These are phyloP conservation scores for Lampris incognitus DNA, from an alignment of 2,113 vertebrate species.

Conservation along the genomic window DNA sequence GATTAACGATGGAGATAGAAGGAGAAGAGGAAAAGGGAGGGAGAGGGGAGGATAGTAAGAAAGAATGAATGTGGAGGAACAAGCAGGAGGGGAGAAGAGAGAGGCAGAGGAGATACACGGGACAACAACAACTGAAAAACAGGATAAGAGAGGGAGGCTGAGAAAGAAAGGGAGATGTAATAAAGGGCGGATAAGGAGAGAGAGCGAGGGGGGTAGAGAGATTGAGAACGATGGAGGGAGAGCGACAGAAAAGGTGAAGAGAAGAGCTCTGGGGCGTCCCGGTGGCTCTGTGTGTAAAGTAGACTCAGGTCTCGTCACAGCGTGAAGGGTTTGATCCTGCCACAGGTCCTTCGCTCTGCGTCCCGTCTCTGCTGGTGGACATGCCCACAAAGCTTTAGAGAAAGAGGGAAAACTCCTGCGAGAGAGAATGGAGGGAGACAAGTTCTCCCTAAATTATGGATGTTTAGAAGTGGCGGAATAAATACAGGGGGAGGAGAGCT, in stretches of 20 bases:
- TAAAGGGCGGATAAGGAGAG: too few relatives aligned
- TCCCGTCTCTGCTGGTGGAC: too few relatives aligned
- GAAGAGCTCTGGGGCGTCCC: background rate
- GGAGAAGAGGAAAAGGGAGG: too few relatives aligned
- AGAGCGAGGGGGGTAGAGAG: background rate
- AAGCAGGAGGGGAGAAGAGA: too few relatives aligned
- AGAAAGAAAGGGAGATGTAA: background rate
- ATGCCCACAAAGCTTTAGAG: background rate
- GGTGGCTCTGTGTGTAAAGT: too few relatives aligned
- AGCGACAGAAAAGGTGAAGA: background rate
- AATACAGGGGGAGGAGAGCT: constrained; percentile 27
- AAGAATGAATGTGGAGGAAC: background rate
- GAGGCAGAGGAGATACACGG: background rate
- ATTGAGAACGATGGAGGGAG: constrained; percentile 1
- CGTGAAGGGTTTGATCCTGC: too few relatives aligned
- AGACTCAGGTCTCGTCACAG: too few relatives aligned
- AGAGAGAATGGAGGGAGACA: background rate
- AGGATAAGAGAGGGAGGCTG: background rate
- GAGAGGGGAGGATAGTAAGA: too few relatives aligned
- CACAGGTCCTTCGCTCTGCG: too few relatives aligned
- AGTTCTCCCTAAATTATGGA: constrained; percentile 49
- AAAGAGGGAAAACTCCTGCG: background rate
- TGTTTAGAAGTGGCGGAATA: constrained; percentile 37
- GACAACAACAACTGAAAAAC: background rate
- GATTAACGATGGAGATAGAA: background rate